Conservation (phyloP, 2,113 vertebrate species). For the Apus apus region DNA sequence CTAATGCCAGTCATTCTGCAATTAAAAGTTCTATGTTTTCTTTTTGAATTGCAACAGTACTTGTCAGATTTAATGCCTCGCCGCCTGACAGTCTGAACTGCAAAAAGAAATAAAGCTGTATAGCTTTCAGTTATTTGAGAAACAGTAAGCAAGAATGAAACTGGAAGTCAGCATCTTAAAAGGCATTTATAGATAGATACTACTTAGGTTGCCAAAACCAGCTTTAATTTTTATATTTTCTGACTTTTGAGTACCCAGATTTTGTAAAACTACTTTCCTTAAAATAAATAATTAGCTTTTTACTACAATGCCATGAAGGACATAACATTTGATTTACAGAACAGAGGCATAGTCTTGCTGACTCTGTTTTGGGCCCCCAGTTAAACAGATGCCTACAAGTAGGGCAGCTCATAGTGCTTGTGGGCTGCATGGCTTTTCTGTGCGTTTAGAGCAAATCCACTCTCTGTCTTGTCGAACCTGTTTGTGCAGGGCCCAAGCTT, state of each 20-base stretch:
- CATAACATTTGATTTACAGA: background rate
- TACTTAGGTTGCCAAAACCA: background rate
- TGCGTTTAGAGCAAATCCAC: background rate
- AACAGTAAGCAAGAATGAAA: background rate
- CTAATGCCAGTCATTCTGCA: background rate
- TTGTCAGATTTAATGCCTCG: background rate
- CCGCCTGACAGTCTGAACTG: background rate
- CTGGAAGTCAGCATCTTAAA: background rate
- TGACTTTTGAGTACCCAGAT: background rate
- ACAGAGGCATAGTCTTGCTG: background rate
- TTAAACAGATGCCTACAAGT: background rate
- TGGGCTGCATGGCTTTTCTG: background rate
- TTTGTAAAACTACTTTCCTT: background rate
- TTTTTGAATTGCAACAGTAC: background rate
- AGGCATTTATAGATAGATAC: background rate
- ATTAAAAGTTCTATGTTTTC: background rate
- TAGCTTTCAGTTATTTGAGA: background rate
- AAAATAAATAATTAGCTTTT: background rate
- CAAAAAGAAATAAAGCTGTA: background rate
- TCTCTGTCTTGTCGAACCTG: background rate
- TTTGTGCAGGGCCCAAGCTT: background rate
- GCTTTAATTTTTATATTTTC: background rate
- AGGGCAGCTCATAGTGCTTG: rapidly evolving
- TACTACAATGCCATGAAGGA: background rate
- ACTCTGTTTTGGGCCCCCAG: background rate